phyloP scores from a whole-genome alignment of 2,113 vertebrate genomes.

The Sorex araneus region DNA sequence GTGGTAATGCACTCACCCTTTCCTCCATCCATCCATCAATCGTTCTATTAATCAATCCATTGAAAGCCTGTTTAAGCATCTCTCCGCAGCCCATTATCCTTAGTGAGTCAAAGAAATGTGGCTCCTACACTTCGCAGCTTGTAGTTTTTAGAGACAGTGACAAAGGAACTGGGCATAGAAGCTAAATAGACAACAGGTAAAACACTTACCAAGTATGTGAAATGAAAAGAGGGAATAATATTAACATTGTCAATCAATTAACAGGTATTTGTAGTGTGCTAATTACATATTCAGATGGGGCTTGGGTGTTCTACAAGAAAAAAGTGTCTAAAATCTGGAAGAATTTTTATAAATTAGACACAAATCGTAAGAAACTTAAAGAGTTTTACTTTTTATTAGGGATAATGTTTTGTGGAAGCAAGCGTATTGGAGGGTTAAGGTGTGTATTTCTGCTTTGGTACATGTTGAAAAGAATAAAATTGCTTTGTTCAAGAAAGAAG shows the following conservation, averaged over 20 bases:
- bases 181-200: constrained; percentile 78
- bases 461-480: constrained; percentile 7
- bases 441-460: neutral
- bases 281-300: neutral
- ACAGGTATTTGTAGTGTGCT: constrained; percentile 63
- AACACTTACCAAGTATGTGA: constrained; percentile 68
- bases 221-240: constrained; percentile 63
- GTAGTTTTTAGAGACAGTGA: constrained; percentile 68
- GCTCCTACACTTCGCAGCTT: constrained; percentile 59
- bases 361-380: constrained; percentile 42
- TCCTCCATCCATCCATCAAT: constrained; percentile 64
- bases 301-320: neutral
- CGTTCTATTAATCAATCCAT: constrained; percentile 71
- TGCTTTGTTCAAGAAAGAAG: neutral
- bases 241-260: constrained; percentile 60
- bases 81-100: constrained; percentile 76
- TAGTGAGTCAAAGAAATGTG: constrained; percentile 65
- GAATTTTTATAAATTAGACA: constrained; percentile 45
- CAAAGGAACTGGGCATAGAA: constrained; percentile 46
- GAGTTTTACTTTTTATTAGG: constrained; percentile 38
- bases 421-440: neutral
- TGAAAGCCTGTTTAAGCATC: constrained; percentile 74
- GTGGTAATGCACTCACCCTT: constrained; percentile 60
- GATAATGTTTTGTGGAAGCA: neutral
- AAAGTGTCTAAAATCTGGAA: constrained; percentile 44